Evolutionary conservation across 1,140 invertebrate species (phyloP), one percentile per base, ranked within the genome.

Genomic region (Drosophila oshimai): DNA sequence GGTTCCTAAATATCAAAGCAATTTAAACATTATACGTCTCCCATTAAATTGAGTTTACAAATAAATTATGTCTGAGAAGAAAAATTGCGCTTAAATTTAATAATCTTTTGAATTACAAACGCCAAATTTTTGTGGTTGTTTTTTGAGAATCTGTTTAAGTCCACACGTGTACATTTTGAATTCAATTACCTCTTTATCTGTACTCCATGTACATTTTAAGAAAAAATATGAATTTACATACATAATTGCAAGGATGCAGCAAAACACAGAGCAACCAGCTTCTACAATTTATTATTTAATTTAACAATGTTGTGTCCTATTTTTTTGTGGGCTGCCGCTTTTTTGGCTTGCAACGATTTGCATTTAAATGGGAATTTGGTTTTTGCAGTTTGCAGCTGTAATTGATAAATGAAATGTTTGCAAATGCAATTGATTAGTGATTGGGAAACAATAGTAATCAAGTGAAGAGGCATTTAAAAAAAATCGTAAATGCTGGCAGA

Each of bases 321-420:
- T 64, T 12, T 34, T 41, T 15, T 46, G 29, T 13, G 3, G 6
- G 3, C 10, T 24, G 12, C 4, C 17, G 39, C n/a, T 28, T 20
- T 61, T 45, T 36, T 22, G 2, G 13, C 10, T 18, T 7, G 13
- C 13, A 13, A 13, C 33, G n/a, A 49, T 49, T 65, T 65, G 18
- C 33, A 49, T 41, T 58, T 20, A 60, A 62, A 60, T 60, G n/a
- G 6, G 12, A 6, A n/a, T 39, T 26, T n/a, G n/a, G n/a, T n/a
- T 55, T 26, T 20, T 46, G n/a, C n/a, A n/a, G n/a, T 24, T 18
- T 64, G 4, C 15, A 12, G 20, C 15, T 20, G 41, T 31, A 67
- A 67, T 67, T 67, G 58, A 65, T 50, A 50, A 65, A 65, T 65
- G 18, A 39, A 64, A 31, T 49, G 18, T 41, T 64, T 62, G 41